Evolutionary conservation across 2,113 vertebrate species (phyloP), one percentile per base, ranked within the genome.

Genomic region (Sinocyclocheilus rhinocerous): DNA sequence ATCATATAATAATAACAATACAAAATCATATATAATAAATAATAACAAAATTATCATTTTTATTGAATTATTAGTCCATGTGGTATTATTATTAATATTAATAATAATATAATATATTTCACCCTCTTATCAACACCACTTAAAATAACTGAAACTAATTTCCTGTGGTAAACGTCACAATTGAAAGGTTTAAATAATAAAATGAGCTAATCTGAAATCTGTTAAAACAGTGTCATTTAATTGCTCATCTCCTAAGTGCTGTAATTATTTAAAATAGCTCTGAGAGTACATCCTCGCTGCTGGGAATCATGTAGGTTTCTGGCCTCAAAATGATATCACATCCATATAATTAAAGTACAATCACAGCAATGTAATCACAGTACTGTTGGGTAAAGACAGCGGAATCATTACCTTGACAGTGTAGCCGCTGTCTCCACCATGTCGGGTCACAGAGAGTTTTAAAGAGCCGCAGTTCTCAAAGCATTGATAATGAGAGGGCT

Each of bases 401-500:
- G 3, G 22, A 76, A 33, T 42, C 22, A 76, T 92, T 88, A 94
- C 95, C 90, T 96, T 95, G 52, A 96, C 92, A 0, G 95, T 94
- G 85, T 94, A 94, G 91, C 93, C 93, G 1, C 89, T 90, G 45
- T 96, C 95, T 33, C 95, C 95, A 36, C 96, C 95, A 45, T 93
- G 93, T 4, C 95, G 92, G 24, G 83, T 90, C 48, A 96, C 94
- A 0, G 94, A 92, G 85, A 96, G 91, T 85, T 95, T 95, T 6
- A 96, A 91, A 0, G 95, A 96, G 69, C 96, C 96, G 13, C 96
- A 97, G 91, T 96, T 96, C 92, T 97, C 96, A 33, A 96, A 96
- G 91, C 96, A 97, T 87, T 96, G 95, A 89, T 97, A 97, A 88
- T 95, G 94, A 3, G 92, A 93, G 2, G 93, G 92, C 6, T 96